These are phyloP conservation scores for Chionodraco myersi DNA, from an alignment of 2,113 vertebrate species.

Conservation along the genomic window DNA sequence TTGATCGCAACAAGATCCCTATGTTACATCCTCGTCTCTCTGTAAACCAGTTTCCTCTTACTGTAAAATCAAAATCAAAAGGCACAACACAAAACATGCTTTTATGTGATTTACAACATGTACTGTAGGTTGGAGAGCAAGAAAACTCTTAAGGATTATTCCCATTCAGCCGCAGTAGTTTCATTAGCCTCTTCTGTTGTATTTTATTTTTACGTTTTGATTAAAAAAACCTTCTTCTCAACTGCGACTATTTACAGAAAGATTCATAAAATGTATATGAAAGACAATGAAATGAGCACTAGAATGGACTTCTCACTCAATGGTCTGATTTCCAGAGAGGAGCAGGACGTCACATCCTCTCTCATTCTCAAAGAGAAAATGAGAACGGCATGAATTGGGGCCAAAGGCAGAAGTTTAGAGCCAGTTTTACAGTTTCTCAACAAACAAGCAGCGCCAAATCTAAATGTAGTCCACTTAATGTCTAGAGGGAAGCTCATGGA, in stretches of 20 bases:
- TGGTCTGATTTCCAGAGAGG: background rate
- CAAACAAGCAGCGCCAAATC: background rate
- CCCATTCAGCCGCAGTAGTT: background rate
- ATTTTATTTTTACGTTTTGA: background rate
- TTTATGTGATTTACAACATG: background rate
- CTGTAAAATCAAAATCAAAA: too few relatives aligned
- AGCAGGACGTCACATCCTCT: slow-evolving; percentile 8
- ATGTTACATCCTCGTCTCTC: background rate
- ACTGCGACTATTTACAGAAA: background rate
- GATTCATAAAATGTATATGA: slow-evolving; percentile 5
- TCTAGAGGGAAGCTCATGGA: slow-evolving; percentile 12
- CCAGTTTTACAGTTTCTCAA: slow-evolving; percentile 39
- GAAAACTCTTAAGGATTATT: background rate
- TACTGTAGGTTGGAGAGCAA: too few relatives aligned
- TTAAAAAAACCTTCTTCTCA: background rate
- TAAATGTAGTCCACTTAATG: slow-evolving; percentile 25
- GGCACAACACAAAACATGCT: background rate
- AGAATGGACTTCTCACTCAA: slow-evolving; percentile 20
- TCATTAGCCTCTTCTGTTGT: background rate
- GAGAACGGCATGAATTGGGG: slow-evolving; percentile 11
- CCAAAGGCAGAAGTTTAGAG: slow-evolving; percentile 34
- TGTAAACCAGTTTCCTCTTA: too few relatives aligned
- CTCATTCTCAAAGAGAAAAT: slow-evolving; percentile 19
- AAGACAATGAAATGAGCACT: background rate
- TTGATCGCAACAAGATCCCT: background rate